Conservation (phyloP, 1,140 invertebrate species). For the Danaus melanippus region DNA sequence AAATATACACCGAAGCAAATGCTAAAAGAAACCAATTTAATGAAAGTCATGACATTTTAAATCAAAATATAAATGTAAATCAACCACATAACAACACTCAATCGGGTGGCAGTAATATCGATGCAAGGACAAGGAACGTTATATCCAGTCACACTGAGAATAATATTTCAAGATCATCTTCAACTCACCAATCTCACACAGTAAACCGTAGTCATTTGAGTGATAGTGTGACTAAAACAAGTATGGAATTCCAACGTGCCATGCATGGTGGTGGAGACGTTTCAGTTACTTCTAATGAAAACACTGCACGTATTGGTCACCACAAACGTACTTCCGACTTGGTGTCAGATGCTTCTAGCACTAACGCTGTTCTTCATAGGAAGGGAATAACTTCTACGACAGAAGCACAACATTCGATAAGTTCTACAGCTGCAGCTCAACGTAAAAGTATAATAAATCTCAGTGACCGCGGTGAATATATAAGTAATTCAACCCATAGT, state of each 20-base stretch:
- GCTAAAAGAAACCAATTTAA: too few species aligned
- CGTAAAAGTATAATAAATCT: slow-evolving; percentile 85
- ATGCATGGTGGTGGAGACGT: slow-evolving; percentile 56
- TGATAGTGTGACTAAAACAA: slow-evolving; percentile 60
- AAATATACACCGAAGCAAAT: too few species aligned
- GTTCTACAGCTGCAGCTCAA: slow-evolving; percentile 83
- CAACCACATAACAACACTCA: too few species aligned
- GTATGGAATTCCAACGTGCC: slow-evolving; percentile 61
- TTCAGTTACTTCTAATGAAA: slow-evolving; percentile 25
- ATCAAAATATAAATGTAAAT: too few species aligned
- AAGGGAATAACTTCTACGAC: slow-evolving; percentile 75
- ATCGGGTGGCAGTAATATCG: too few species aligned
- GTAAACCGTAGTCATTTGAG: slow-evolving; percentile 51
- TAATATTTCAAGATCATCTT: slow-evolving; percentile 29
- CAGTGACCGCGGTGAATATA: slow-evolving; percentile 79
- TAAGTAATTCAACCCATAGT: slow-evolving; percentile 76
- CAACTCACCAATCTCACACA: slow-evolving; percentile 34
- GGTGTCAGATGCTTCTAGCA: slow-evolving; percentile 79
- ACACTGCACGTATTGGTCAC: slow-evolving; percentile 47
- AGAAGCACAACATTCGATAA: slow-evolving; percentile 78
- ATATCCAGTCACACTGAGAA: slow-evolving; percentile 27
- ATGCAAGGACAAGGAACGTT: too few species aligned
- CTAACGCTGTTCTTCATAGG: slow-evolving; percentile 83
- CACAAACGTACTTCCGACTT: slow-evolving; percentile 83
- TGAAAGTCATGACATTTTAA: too few species aligned